These are phyloP conservation scores for Portevinia maculata DNA, from an alignment of 2,888 invertebrate species.

Conservation along the genomic window DNA sequence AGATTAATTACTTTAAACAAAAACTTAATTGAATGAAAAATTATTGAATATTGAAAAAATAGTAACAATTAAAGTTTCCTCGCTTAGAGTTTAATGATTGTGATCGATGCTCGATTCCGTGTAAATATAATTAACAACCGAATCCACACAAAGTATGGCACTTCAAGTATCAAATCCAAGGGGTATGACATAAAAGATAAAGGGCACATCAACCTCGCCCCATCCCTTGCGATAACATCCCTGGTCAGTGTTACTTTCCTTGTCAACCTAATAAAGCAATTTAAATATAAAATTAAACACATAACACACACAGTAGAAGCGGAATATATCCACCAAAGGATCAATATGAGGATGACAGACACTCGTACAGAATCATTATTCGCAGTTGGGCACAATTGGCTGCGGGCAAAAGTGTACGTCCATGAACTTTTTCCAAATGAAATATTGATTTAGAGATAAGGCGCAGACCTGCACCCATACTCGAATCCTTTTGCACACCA, in stretches of 20 bases:
- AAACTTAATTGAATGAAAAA: too few species aligned
- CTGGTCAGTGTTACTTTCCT: slow-evolving; percentile 2
- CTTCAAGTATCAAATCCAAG: slow-evolving; percentile 2
- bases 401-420: slow-evolving; percentile 41
- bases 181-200: background rate
- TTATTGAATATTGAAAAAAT: background rate
- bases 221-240: slow-evolving; percentile 18
- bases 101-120: background rate
- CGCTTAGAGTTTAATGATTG: too few species aligned
- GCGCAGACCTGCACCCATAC: background rate
- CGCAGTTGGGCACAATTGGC: slow-evolving; percentile 20
- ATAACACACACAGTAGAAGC: slow-evolving; percentile 3
- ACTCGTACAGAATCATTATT: slow-evolving; percentile 2
- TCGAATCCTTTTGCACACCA: slow-evolving; percentile 16
- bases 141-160: slow-evolving; percentile 7
- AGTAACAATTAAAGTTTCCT: background rate
- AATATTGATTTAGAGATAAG: slow-evolving; percentile 53
- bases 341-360: slow-evolving; percentile 4
- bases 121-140: background rate
- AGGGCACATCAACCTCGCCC: slow-evolving; percentile 32
- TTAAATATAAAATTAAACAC: slow-evolving; percentile 33
- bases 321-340: background rate
- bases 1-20: too few species aligned
- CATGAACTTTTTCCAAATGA: slow-evolving; percentile 35
- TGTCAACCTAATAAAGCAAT: slow-evolving; percentile 59